A percentile compares a stretch with the other conserved stretches of the same genome.
phyloP scores from a whole-genome alignment of 2,113 vertebrate species.

The Myiozetetes cayanensis region DNA sequence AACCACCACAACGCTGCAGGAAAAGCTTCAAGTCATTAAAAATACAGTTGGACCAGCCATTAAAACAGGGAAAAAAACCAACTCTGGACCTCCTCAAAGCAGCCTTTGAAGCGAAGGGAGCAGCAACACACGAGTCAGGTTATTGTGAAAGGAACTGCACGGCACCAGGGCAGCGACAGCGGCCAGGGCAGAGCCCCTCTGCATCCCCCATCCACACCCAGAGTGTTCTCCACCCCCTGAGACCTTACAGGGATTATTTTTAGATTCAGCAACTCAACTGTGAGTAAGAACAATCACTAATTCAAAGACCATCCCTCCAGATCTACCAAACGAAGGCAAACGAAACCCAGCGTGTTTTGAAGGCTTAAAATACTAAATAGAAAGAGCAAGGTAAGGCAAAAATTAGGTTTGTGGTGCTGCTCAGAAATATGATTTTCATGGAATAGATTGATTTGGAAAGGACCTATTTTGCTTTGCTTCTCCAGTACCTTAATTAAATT shows the following conservation, averaged over 20 bases:
- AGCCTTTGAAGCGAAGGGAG: neutral
- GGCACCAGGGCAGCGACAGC: neutral
- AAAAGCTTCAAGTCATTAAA: neutral
- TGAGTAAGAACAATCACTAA: neutral
- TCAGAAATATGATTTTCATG: neutral
- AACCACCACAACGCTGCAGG: neutral
- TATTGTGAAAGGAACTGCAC: neutral
- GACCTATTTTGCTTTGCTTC: neutral
- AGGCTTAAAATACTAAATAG: neutral
- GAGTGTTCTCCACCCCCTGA: accelerated
- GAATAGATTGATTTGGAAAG: neutral
- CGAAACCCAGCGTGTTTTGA: accelerated
- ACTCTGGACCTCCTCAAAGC: neutral
- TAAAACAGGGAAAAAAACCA: too few species aligned
- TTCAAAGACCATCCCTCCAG: neutral
- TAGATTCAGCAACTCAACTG: neutral
- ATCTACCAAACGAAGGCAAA: neutral
- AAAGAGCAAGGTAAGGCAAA: neutral
- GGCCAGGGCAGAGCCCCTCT: neutral
- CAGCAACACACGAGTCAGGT: accelerated
- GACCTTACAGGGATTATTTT: neutral
- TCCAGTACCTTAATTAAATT: neutral
- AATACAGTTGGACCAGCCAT: neutral
- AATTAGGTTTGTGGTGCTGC: neutral
- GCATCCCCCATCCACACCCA: accelerated